Evolutionary conservation across 37 sponge, comb jelly and placozoan genomes (phyloP).

Genomic region (Diacarnus erythraeanus): DNA sequence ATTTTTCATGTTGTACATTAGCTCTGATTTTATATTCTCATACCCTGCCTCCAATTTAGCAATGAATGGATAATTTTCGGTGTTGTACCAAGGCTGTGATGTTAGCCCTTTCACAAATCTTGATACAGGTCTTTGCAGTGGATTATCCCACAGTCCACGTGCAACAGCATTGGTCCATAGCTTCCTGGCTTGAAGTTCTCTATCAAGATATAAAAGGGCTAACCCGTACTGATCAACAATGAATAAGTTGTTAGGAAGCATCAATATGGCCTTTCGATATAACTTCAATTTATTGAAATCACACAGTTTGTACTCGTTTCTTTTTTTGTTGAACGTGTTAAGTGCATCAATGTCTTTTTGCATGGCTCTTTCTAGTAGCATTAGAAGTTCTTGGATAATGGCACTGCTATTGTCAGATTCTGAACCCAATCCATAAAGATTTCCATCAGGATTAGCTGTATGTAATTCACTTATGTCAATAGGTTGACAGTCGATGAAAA

Average conservation of each 20-base stretch:
- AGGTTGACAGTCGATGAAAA: conserved; percentile 81
- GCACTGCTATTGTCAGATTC: conserved; percentile 41
- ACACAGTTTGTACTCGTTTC: conserved; percentile 70
- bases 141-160: conserved; percentile 80
- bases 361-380: conserved; percentile 58
- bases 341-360: conserved; percentile 65
- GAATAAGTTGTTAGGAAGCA: conserved; percentile 87
- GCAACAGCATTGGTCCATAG: conserved; percentile 83
- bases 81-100: conserved; percentile 85
- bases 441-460: background rate
- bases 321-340: conserved; percentile 61
- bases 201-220: conserved; percentile 55
- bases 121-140: conserved; percentile 88
- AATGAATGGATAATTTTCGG: conserved; percentile 73
- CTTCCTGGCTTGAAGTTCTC: conserved; percentile 42
- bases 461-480: background rate
- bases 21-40: conserved; percentile 61
- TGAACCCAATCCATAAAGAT: background rate
- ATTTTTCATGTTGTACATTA: conserved; percentile 53
- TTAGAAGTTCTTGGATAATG: conserved; percentile 48
- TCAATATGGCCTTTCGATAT: conserved; percentile 71
- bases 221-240: conserved; percentile 88
- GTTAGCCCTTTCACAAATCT: conserved; percentile 78
- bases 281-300: conserved; percentile 71
- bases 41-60: conserved; percentile 66